Conservation (phyloP, 2,888 invertebrate genomes). For the Halocaridina rubra region DNA sequence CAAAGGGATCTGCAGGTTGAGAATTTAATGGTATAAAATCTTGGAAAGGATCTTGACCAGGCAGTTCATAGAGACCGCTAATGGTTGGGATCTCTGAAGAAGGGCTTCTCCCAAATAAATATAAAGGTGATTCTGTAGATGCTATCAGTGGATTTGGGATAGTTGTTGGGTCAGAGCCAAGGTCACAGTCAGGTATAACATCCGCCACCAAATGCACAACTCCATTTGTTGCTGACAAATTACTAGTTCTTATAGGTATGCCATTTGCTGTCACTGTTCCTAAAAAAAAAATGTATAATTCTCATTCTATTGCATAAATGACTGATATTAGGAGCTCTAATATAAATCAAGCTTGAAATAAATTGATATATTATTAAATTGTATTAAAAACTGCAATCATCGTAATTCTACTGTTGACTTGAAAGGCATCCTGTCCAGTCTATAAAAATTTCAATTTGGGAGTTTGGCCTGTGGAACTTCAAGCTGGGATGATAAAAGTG, state of each 20-base stretch:
- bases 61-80: constrained; percentile 12
- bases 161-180: constrained; percentile 44
- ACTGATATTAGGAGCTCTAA: no score
- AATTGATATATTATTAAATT: no score
- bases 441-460: no score
- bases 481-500: no score
- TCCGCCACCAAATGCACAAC: constrained; percentile 52
- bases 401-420: no score
- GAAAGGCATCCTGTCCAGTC: no score
- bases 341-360: no score
- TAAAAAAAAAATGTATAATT: no score
- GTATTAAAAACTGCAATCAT: no score
- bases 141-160: constrained; percentile 17
- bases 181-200: constrained; percentile 48
- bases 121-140: constrained; percentile 25
- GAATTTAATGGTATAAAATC: background rate
- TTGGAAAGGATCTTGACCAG: constrained; percentile 14
- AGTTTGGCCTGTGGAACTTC: no score
- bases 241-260: constrained; percentile 23
- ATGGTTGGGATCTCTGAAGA: background rate
- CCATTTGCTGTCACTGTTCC: constrained; percentile 54
- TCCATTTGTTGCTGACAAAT: constrained; percentile 51
- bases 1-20: no score
- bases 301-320: no score
- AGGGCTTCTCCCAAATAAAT: background rate